Base-by-base conservation (phyloP, 2,113 vertebrate genomes). In the Chlorodrepanis virens region DNA sequence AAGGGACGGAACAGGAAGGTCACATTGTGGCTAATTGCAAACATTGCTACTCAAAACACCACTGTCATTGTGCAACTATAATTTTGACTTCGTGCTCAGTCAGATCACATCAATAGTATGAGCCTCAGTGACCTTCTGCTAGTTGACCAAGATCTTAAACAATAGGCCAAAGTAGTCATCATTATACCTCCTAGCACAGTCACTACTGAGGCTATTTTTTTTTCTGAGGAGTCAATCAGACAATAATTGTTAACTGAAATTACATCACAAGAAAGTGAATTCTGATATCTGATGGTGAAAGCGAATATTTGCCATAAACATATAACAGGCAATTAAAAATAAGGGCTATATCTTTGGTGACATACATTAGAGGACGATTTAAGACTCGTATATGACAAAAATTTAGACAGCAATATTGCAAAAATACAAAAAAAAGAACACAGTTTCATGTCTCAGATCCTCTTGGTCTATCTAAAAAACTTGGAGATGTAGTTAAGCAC, bases 41-140 rank as follows among this genome's bases (percentile, higher is more conserved):
- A 76, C 27, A 78, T 45, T 89, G 60, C 59, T 93, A 89, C 69
- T 31, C 84, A 83, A 96, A 98, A 93, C 72, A 96, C 76, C 44
- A 53, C 78, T 39, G 8, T 87, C 90, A 88, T 86, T 93, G 91
- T 78, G 44, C 52, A 59, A 25, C 42, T 90, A 72, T 78, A 94
- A 79, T 86, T 95, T 97, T 94, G 96, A 82, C 87, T 97, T 95
- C 89, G 42, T 82, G 77, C 61, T 95, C 91, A 88, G 77, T 95
- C 93, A 93, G 89, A 83, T 96, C 83, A 86, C 59, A 89, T 80
- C 74, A 93, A 42, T 44, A 56, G n/a, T 54, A 42, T 78, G 70
- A 86, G 84, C 75, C 68, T 76, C 60, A 24, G 94, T 70, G 86
- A 96, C 91, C 89, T 94, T 95, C 72, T 83, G 67, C 39, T 92